Conservation (phyloP, 1,140 invertebrate genomes). For the Hylaeus volcanicus region DNA sequence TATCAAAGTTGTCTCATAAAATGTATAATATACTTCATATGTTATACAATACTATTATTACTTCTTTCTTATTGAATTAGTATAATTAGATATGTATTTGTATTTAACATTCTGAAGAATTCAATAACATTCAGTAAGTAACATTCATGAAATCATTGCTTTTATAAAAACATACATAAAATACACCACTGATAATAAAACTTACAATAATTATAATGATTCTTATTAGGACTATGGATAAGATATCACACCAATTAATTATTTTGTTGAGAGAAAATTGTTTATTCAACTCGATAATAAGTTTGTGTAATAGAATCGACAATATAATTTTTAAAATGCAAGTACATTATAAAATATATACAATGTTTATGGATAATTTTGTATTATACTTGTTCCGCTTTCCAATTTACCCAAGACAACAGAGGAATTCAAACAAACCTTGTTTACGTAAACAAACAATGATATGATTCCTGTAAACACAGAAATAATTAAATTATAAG, state of each 20-base stretch:
- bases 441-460: background rate
- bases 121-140: background rate
- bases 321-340: background rate
- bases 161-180: background rate
- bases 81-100: constrained; percentile 4
- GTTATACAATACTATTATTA: constrained; percentile 2
- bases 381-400: background rate
- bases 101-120: background rate
- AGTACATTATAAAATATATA: background rate
- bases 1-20: background rate
- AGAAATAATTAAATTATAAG: background rate
- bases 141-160: background rate
- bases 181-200: background rate
- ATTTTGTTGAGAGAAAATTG: background rate
- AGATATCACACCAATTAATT: constrained; percentile 2
- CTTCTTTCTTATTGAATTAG: constrained; percentile 7
- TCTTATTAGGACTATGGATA: background rate
- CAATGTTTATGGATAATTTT: background rate
- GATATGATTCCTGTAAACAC: background rate
- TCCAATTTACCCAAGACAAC: background rate
- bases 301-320: background rate
- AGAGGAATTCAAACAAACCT: background rate
- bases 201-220: background rate
- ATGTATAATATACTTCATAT: background rate
- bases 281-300: background rate